Evolutionary conservation across 2,113 vertebrate species (phyloP), one percentile per base, ranked within the genome.

Genomic region (Melanotaenia duboulayi): DNA sequence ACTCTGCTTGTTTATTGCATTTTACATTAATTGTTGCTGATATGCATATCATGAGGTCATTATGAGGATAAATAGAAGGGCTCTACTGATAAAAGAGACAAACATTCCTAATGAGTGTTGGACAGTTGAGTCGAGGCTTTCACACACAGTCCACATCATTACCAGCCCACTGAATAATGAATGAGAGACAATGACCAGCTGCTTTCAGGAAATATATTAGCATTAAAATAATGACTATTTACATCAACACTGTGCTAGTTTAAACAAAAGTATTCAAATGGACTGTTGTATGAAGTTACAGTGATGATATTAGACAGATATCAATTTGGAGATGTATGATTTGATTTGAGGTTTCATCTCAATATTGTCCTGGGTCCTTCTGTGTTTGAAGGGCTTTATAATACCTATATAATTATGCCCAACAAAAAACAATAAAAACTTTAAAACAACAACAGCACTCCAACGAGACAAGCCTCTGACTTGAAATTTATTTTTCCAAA

Each of bases 211-310:
- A 88, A 87, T 82, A 67, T 58, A 88, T 92, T 89, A 86, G 75
- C 89, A 91, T 92, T 0, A 57, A 66, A 24, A 87, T 68, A 91
- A 90, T 88, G 75, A 52, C 54, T 84, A 37, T 76, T 89, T 84
- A 87, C 32, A 49, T 51, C 61, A 17, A 14, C 23, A 48, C 56
- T 42, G 67, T 59, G 75, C 66, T 32, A 51, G 22, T 70, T 76
- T 59, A 58, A 84, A 70, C 35, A 40, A n/a, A 35, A 69, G 46
- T 51, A 82, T 75, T 76, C 28, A 78, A 55, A 78, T 42, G 16
- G 14, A 5, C 55, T 5, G 37, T 48, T 66, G 37, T 2, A 4
- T 22, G 19, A 28, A 52, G 35, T 49, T 13, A 59, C 25, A 52
- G 23, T 20, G 20, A 77, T 37, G 19, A 65, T 25, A 61, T 35